Percentiles rank a stretch among this genome's conserved stretches.
phyloP scores from a whole-genome alignment of 37 sponge, comb jelly and placozoan species.

The Chondrilla cf. caribensis region DNA sequence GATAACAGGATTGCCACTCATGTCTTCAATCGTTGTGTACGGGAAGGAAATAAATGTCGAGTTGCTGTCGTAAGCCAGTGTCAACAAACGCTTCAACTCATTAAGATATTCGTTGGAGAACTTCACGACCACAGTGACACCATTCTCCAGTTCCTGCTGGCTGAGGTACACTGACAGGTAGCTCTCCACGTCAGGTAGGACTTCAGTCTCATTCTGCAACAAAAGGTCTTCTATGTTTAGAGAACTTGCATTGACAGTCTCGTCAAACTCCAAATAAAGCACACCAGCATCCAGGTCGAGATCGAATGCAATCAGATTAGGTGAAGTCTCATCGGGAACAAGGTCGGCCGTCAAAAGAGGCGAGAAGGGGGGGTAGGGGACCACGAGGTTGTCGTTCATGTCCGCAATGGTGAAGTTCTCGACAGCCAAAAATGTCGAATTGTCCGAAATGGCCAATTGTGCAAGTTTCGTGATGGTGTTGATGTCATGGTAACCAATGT shows the following conservation, averaged over 20 bases:
- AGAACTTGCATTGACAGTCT: conserved; percentile 79
- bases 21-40: conserved; percentile 52
- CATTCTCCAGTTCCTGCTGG: conserved; percentile 21
- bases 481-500: conserved; percentile 66
- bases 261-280: conserved; percentile 70
- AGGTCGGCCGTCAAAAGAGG: conserved; percentile 32
- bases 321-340: conserved; percentile 51
- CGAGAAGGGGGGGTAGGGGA: conserved; percentile 2
- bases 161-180: conserved; percentile 61
- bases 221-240: conserved; percentile 42
- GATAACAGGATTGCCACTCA: conserved; percentile 68
- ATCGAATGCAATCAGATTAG: conserved; percentile 55
- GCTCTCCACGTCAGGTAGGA: not conserved
- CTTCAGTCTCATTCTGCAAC: conserved; percentile 44
- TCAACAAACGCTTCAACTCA: conserved; percentile 52
- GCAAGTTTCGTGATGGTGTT: conserved; percentile 67
- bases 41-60: conserved; percentile 74
- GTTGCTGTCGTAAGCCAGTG: conserved; percentile 41
- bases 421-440: conserved; percentile 52
- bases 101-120: conserved; percentile 71
- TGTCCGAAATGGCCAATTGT: conserved; percentile 54
- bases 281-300: conserved; percentile 69
- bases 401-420: conserved; percentile 45
- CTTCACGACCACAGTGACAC: conserved; percentile 39
- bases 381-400: conserved; percentile 72